Conservation (phyloP, 2,888 invertebrate species). For the Yponomeuta plumbellus region DNA sequence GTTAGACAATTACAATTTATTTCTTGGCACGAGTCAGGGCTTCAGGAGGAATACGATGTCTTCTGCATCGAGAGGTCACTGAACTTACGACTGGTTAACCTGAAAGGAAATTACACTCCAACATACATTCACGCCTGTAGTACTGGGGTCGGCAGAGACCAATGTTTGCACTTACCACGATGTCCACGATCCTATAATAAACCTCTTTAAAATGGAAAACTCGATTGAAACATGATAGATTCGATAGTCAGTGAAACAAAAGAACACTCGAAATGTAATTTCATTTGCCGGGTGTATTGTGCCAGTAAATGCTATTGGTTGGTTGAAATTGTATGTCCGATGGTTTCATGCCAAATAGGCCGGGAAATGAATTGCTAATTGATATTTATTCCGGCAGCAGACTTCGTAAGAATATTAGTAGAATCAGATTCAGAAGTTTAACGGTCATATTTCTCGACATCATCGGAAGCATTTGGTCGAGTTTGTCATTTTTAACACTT, state of each 20-base stretch:
- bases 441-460: too few species aligned
- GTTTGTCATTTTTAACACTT: too few species aligned
- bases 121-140: neutral
- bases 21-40: neutral
- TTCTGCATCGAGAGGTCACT: neutral
- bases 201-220: too few species aligned
- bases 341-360: conserved; percentile 10
- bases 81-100: neutral
- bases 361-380: neutral
- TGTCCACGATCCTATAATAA: too few species aligned
- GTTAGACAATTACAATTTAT: neutral
- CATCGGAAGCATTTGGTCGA: too few species aligned
- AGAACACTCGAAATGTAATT: neutral
- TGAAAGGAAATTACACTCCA: neutral
- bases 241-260: neutral
- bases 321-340: neutral
- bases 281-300: neutral
- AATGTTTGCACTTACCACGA: too few species aligned
- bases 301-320: conserved; percentile 1
- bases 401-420: neutral
- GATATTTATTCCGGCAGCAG: neutral
- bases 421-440: neutral
- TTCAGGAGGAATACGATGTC: neutral
- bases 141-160: too few species aligned
- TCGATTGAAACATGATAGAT: too few species aligned